Evolutionary conservation across 2,888 invertebrate species (phyloP).

Genomic region (Heteromurus nitidus): DNA sequence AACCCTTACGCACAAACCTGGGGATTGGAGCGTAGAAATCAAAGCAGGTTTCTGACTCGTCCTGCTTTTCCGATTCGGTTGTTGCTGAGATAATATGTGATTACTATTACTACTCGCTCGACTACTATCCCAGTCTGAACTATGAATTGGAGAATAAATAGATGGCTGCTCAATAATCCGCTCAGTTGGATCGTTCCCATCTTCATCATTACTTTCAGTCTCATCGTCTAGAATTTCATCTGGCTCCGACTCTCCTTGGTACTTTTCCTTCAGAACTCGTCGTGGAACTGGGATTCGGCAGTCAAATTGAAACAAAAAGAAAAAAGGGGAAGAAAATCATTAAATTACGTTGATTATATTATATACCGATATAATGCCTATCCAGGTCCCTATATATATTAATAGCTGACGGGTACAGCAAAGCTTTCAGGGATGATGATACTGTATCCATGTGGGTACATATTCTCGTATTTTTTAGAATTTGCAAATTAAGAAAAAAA

Average conservation of each 20-base stretch:
- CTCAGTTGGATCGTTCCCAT: slow-evolving; percentile 77
- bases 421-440: too few relatives aligned
- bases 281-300: slow-evolving; percentile 85
- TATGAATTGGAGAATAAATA: slow-evolving; percentile 72
- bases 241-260: slow-evolving; percentile 85
- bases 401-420: too few relatives aligned
- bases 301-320: too few relatives aligned
- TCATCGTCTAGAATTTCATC: slow-evolving; percentile 82
- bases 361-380: background rate
- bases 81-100: slow-evolving; percentile 31
- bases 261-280: slow-evolving; percentile 88
- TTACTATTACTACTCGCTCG: slow-evolving; percentile 25
- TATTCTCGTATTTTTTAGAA: slow-evolving; percentile 14
- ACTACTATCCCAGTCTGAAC: slow-evolving; percentile 63
- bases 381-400: too few relatives aligned
- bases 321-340: too few relatives aligned
- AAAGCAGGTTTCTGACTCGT: slow-evolving; percentile 43
- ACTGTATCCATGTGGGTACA: too few relatives aligned
- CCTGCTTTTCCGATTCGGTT: slow-evolving; percentile 38
- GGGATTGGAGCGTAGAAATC: slow-evolving; percentile 38
- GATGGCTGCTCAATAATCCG: slow-evolving; percentile 75
- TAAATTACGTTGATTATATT: background rate
- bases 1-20: slow-evolving; percentile 45
- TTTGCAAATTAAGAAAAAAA: slow-evolving; percentile 26
- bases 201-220: slow-evolving; percentile 78